phyloP scores from a whole-genome alignment of 2,113 vertebrate genomes.

The Indri indri region DNA sequence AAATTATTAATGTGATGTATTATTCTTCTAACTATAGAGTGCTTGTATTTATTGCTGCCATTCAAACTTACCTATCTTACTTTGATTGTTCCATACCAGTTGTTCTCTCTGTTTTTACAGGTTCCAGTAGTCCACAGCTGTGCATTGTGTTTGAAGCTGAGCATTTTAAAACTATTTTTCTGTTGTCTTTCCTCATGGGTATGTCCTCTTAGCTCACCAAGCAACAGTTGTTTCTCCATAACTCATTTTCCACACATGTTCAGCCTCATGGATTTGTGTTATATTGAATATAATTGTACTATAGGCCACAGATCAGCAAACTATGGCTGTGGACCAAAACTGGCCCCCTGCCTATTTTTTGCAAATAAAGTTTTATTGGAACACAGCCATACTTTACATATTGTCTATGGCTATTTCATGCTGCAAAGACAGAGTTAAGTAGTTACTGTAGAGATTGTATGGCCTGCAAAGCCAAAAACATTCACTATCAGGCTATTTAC shows the following conservation, averaged over 20 bases:
- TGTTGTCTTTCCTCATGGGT: background rate
- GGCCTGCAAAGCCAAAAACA: background rate
- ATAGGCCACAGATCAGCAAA: background rate
- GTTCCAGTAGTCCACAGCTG: background rate
- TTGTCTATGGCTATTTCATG: background rate
- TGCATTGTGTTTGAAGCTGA: background rate
- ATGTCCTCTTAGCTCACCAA: background rate
- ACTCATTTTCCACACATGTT: background rate
- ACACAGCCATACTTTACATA: background rate
- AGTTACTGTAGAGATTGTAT: background rate
- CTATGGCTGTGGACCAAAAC: background rate
- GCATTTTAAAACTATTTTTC: slow-evolving; percentile 17
- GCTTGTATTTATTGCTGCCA: background rate
- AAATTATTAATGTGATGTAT: slow-evolving; percentile 47
- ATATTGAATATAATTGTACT: background rate
- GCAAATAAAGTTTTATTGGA: slow-evolving; percentile 8
- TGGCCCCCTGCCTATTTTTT: background rate
- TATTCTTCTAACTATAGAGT: background rate
- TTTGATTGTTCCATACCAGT: background rate
- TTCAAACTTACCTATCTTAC: background rate
- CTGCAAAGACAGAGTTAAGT: background rate
- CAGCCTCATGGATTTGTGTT: background rate
- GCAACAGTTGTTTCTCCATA: background rate
- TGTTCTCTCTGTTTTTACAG: background rate
- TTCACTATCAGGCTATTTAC: background rate